Conservation (phyloP, 2,113 vertebrate genomes). For the Uria aalge region DNA sequence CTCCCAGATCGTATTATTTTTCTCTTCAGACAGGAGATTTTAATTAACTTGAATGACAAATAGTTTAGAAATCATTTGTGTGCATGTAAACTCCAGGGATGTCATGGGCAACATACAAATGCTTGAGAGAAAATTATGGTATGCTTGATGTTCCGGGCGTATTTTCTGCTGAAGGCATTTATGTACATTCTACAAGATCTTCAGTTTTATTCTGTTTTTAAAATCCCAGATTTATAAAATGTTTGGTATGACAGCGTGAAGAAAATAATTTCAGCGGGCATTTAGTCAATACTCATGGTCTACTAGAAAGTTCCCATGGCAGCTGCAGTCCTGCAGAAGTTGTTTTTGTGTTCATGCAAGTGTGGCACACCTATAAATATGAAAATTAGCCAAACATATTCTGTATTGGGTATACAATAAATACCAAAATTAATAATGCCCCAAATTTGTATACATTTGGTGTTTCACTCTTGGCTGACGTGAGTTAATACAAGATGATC, state of each 20-base stretch:
- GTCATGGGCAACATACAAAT: not conserved
- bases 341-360: not conserved
- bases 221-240: not conserved
- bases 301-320: not conserved
- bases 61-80: not conserved
- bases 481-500: not conserved
- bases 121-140: not conserved
- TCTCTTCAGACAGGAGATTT: not conserved
- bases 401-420: not conserved
- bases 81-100: not conserved
- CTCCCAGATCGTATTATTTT: not conserved
- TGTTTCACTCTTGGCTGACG: not conserved
- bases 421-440: no score
- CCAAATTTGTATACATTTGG: not conserved
- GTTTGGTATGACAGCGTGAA: not conserved
- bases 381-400: not conserved
- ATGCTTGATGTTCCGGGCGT: not conserved
- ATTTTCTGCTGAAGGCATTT: not conserved
- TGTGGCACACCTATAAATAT: not conserved
- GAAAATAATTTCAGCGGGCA: not conserved
- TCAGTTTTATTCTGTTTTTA: not conserved
- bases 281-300: not conserved
- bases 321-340: not conserved
- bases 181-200: not conserved
- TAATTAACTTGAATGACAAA: not conserved